Evolutionary conservation across 2,113 vertebrate genomes (phyloP).

Genomic region (Mola mola): DNA sequence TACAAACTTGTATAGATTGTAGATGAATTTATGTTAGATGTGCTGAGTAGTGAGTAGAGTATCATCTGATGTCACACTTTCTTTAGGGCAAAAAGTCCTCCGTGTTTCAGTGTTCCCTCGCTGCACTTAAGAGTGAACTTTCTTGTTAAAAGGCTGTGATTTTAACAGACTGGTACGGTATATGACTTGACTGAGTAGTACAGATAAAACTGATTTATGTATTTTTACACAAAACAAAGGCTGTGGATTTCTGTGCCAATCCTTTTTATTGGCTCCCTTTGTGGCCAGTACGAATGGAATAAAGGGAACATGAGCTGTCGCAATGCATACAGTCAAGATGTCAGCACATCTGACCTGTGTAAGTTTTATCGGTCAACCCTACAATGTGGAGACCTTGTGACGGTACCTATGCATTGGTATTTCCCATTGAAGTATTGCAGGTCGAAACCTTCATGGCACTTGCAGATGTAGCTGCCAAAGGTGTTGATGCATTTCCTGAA

Average conservation of each 20-base stretch:
- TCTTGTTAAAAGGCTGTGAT: background rate
- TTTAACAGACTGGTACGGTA: too few relatives aligned
- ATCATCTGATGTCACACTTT: background rate
- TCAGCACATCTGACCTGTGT: constrained; percentile 10
- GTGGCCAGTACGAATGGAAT: background rate
- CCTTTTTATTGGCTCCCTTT: background rate
- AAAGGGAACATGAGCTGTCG: background rate
- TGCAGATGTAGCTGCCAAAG: constrained; percentile 98
- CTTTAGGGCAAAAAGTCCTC: background rate
- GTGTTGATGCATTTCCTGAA: constrained; percentile 96
- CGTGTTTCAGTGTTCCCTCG: background rate
- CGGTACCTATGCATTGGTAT: constrained; percentile 94
- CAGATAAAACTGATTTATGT: background rate
- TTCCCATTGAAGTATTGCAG: constrained; percentile 93
- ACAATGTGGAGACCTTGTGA: background rate
- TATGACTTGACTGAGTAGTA: background rate
- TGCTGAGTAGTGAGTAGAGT: too few relatives aligned
- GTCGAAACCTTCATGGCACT: constrained; percentile 93
- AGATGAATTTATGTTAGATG: too few relatives aligned
- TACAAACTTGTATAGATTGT: too few relatives aligned
- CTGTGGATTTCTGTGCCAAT: background rate
- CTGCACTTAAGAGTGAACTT: background rate
- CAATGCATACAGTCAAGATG: background rate
- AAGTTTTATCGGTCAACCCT: constrained; percentile 4
- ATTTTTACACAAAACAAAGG: background rate